Base-by-base conservation (phyloP, 2,888 invertebrate genomes). In the Tipula helvola region DNA sequence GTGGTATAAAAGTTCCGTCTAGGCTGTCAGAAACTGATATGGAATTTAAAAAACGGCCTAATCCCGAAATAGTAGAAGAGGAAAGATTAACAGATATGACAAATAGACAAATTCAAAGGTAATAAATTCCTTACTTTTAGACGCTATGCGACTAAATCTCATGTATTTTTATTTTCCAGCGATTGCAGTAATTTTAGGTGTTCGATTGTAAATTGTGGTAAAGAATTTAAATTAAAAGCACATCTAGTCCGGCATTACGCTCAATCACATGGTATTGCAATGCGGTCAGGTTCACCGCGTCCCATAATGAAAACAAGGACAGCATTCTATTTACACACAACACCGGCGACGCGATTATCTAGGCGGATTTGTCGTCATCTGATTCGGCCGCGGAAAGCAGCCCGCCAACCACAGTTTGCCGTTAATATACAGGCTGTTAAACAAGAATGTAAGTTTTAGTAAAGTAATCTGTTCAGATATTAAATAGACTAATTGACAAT, bases 301-400 rank as follows among this genome's bases (percentile, higher is more conserved):
- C 98, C 98, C 86, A 97, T 98, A 85, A 97, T 98, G 97, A 98
- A 98, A 93, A 98, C 98, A 87, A 95, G 98, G 90, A 97, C 98
- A 89, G 98, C 98, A 87, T 98, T 99, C 93, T 98, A 97, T 93
- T 93, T 98, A 90, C 96, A 96, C 91, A 98, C 97, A 87, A 97
- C 98, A 90, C 95, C 97, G 87, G 94, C 97, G 90, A 98, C 98
- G 87, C 94, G 97, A 89, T 95, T 98, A 88, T 97, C 98, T 87
- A 94, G 98, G 88, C 94, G 97, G 88, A 93, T 98, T 88, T 97
- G 97, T 91, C 94, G 96, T 89, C 95, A 96, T 89, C 94, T 97
- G 89, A 93, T 96, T 89, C 95, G 96, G 89, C 96, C 97, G 5
- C 92, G 96, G 28, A 97, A 97, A 92, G 96, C 96, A 88, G 97